Percentiles rank a stretch among this genome's conserved stretches.
Evolutionary conservation across 2,113 vertebrate genomes (phyloP).

Genomic region (Excalfactoria chinensis): DNA sequence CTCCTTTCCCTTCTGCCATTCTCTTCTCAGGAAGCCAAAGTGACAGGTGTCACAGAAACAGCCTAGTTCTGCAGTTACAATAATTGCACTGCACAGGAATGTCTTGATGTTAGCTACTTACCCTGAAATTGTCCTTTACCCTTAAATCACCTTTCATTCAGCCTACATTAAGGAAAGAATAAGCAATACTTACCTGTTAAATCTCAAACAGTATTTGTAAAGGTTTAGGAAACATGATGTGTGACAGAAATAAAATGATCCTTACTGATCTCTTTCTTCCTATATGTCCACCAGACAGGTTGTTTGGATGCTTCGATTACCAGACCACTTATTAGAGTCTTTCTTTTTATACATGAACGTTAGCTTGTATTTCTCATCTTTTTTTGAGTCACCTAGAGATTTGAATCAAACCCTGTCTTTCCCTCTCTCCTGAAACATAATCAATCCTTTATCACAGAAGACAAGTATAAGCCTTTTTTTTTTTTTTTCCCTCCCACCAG

Average conservation of each 20-base stretch:
- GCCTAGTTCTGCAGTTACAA: not conserved
- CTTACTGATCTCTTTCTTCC: not conserved
- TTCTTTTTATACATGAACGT: not conserved
- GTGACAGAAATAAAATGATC: slow-evolving; percentile 3
- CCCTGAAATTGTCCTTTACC: not conserved
- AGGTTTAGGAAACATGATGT: not conserved
- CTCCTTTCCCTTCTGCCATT: not conserved
- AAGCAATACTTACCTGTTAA: not conserved
- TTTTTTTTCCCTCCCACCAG: not conserved
- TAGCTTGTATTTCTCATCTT: not conserved
- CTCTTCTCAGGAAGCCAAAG: not conserved
- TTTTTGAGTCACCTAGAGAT: not conserved
- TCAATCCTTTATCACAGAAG: not conserved
- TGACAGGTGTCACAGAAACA: not conserved
- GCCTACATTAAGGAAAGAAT: not conserved
- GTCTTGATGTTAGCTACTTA: not conserved
- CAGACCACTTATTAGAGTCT: not conserved
- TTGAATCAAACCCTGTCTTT: not conserved
- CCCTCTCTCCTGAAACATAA: not conserved
- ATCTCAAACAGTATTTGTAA: not conserved
- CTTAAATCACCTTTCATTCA: slow-evolving; percentile 19
- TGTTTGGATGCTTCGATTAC: not conserved
- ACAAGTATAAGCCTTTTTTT: not conserved
- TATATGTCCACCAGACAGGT: not conserved
- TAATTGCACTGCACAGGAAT: not conserved